A percentile compares a stretch with the other conserved stretches of the same genome.
Evolutionary conservation across 2,888 invertebrate genomes (phyloP).

Genomic region (Diarsia rubi): DNA sequence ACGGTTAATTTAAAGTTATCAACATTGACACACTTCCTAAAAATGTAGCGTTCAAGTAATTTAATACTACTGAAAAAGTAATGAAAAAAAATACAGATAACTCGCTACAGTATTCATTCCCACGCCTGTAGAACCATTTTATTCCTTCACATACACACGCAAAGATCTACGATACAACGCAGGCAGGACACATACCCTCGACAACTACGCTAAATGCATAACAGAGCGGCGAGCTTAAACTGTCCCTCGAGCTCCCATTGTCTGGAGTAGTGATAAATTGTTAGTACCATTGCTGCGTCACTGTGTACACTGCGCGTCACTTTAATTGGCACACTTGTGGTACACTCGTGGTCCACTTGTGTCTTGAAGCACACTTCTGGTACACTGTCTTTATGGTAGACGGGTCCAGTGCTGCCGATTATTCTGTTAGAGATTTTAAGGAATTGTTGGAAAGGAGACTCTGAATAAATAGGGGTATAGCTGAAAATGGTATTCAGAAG

Average conservation of each 20-base stretch:
- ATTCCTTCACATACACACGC: neutral
- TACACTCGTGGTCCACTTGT: conserved; percentile 38
- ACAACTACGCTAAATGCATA: conserved; percentile 59
- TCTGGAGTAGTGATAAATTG: conserved; percentile 64
- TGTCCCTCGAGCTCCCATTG: conserved; percentile 67
- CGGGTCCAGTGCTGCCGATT: neutral
- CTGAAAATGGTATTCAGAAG: neutral
- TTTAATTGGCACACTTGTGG: conserved; percentile 61
- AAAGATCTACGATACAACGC: neutral
- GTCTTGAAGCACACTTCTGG: neutral
- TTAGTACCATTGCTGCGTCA: conserved; percentile 56
- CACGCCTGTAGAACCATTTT: neutral
- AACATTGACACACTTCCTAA: neutral
- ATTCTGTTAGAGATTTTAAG: conserved; percentile 17
- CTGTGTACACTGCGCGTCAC: conserved; percentile 48
- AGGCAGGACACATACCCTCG: conserved; percentile 13
- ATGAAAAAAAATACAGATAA: neutral
- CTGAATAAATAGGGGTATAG: neutral
- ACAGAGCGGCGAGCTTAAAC: conserved; percentile 60
- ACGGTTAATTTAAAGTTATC: neutral
- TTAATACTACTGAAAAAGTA: too few relatives aligned
- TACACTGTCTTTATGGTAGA: conserved; percentile 28
- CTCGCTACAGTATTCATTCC: neutral
- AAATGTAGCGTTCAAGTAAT: neutral
- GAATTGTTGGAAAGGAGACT: neutral